Evolutionary conservation across 2,797 vertebrate species (phyloP).

Genomic region (Falco columbarius): DNA sequence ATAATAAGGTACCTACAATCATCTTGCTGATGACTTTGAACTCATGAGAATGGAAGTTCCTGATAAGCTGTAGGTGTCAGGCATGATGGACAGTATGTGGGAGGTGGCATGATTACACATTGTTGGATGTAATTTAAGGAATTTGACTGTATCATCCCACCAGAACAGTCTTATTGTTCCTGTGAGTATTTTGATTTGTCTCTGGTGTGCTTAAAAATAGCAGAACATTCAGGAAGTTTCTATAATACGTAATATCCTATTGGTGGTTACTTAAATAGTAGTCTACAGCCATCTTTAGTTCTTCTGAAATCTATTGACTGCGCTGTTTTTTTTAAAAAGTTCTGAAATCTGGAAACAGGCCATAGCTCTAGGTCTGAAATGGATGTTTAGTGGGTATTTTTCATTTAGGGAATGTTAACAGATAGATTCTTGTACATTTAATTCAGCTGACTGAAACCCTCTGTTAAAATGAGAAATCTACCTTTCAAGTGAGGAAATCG

Average conservation of each 20-base stretch:
- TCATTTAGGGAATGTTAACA: neutral
- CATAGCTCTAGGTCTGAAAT: neutral
- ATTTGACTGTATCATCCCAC: neutral
- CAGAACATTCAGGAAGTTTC: neutral
- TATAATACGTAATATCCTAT: accelerated
- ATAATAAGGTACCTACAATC: neutral
- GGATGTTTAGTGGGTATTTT: neutral
- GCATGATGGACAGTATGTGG: neutral
- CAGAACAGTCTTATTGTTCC: neutral
- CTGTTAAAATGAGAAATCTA: neutral
- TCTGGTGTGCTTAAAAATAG: neutral
- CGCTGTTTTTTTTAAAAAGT: neutral
- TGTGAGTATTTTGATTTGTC: neutral
- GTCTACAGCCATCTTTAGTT: neutral
- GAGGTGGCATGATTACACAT: neutral
- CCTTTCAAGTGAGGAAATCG: neutral
- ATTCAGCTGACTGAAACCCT: neutral
- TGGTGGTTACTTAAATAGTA: neutral
- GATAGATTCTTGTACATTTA: neutral
- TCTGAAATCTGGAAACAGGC: neutral
- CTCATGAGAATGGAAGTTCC: neutral
- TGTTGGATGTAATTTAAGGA: neutral
- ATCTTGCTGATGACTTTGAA: neutral
- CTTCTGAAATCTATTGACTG: neutral
- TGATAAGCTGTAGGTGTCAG: neutral